Conservation (phyloP, 2,888 invertebrate genomes). For the Chymomyza fuscimana region DNA sequence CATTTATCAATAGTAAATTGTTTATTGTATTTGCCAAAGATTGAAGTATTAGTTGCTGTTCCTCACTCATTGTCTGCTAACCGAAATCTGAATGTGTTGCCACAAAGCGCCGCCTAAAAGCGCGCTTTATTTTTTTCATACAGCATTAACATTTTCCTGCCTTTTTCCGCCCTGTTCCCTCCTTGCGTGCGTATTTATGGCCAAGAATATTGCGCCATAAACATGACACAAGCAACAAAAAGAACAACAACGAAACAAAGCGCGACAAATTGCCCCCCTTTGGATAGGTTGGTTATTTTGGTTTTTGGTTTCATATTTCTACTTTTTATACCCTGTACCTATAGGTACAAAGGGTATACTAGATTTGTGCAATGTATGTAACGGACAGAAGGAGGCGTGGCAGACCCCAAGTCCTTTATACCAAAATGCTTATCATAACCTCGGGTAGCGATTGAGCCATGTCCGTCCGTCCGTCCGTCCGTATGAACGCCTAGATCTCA, state of each 20-base stretch:
- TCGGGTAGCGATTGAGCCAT: too few species aligned
- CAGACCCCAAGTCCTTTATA: too few species aligned
- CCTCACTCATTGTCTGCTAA: background rate
- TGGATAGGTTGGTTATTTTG: constrained; percentile 13
- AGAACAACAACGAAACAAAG: constrained; percentile 56
- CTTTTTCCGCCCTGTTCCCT: constrained; percentile 22
- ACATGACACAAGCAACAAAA: constrained; percentile 52
- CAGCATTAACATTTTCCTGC: constrained; percentile 18
- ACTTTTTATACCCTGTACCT: too few species aligned
- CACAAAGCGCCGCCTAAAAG: background rate
- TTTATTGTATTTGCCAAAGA: constrained; percentile 40
- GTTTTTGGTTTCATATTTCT: background rate
- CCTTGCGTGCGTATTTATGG: constrained; percentile 64
- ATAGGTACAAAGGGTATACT: too few species aligned
- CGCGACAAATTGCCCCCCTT: constrained; percentile 69
- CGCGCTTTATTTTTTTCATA: background rate
- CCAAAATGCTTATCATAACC: too few species aligned
- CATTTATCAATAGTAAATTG: constrained; percentile 61
- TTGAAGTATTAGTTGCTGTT: constrained; percentile 41
- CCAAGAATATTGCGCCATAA: constrained; percentile 72
- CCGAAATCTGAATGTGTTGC: background rate
- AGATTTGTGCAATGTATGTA: too few species aligned
- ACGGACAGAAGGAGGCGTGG: too few species aligned
- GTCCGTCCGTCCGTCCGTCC: too few species aligned
- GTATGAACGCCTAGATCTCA: too few species aligned